Conservation (phyloP, 2,113 vertebrate genomes). For the Rhinichthys klamathensis region DNA sequence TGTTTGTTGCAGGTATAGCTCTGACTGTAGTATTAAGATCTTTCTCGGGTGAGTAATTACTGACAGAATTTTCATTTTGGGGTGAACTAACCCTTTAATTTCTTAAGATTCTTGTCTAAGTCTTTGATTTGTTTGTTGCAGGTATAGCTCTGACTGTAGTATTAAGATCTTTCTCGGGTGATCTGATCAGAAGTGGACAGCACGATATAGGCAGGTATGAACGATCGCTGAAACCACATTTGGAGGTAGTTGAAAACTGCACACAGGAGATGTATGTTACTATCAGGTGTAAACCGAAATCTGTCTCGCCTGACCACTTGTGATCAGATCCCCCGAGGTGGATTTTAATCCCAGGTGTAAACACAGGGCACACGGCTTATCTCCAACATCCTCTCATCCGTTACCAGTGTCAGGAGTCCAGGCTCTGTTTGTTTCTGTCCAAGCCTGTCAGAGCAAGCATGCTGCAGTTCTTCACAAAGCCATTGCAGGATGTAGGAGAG, state of each 20-base stretch:
- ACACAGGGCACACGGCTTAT: not conserved
- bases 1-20: not conserved
- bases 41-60: too few relatives aligned
- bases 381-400: conserved; percentile 51
- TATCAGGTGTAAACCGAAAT: conserved; percentile 20
- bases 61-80: too few relatives aligned
- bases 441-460: conserved; percentile 69
- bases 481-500: conserved; percentile 58
- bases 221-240: not conserved
- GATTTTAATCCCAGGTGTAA: conserved; percentile 21
- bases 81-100: too few relatives aligned
- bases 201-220: not conserved
- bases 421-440: conserved; percentile 71
- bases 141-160: not conserved
- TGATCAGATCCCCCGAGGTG: not conserved
- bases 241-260: not conserved
- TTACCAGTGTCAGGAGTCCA: conserved; percentile 77
- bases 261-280: not conserved
- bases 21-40: not conserved
- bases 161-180: not conserved
- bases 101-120: not conserved
- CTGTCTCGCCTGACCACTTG: conserved; percentile 6
- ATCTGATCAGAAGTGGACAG: not conserved
- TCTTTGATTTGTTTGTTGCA: not conserved
- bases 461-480: conserved; percentile 5